Evolutionary conservation across 2,888 invertebrate species (phyloP).

Genomic region (Chironomus tentans): DNA sequence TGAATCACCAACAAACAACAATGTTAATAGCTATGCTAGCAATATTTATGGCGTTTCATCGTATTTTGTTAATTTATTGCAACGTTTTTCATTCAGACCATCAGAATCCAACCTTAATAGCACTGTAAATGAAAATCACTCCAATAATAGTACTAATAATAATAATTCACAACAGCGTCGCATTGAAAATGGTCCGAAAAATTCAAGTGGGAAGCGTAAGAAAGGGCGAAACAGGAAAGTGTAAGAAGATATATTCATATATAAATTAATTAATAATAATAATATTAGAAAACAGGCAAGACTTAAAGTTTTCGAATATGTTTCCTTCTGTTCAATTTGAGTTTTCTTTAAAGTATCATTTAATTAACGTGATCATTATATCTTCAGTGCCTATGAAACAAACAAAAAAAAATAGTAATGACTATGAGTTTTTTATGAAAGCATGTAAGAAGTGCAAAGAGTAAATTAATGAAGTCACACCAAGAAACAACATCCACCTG

Average conservation of each 20-base stretch:
- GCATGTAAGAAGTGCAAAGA: too few relatives aligned
- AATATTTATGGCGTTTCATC: background rate
- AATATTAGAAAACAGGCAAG: background rate
- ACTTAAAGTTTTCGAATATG: too few relatives aligned
- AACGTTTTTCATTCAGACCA: background rate
- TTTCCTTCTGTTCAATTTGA: too few relatives aligned
- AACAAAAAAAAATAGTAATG: background rate
- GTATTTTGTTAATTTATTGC: slow-evolving; percentile 13
- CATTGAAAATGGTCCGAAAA: background rate
- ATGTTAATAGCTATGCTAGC: background rate
- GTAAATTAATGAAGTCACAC: too few relatives aligned
- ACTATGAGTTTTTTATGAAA: too few relatives aligned
- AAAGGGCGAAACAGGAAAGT: background rate
- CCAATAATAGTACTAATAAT: background rate
- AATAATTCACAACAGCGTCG: background rate
- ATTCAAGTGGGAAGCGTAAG: background rate
- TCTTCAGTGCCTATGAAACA: slow-evolving; percentile 10
- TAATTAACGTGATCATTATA: background rate
- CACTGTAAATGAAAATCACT: slow-evolving; percentile 3
- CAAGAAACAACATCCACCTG: too few relatives aligned
- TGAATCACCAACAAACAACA: background rate
- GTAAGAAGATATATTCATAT: background rate
- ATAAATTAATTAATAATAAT: background rate
- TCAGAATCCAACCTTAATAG: background rate
- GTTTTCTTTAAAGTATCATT: background rate